These are phyloP conservation scores for Lepidothrix coronata DNA, from an alignment of 2,113 vertebrate genomes.

Conservation along the genomic window DNA sequence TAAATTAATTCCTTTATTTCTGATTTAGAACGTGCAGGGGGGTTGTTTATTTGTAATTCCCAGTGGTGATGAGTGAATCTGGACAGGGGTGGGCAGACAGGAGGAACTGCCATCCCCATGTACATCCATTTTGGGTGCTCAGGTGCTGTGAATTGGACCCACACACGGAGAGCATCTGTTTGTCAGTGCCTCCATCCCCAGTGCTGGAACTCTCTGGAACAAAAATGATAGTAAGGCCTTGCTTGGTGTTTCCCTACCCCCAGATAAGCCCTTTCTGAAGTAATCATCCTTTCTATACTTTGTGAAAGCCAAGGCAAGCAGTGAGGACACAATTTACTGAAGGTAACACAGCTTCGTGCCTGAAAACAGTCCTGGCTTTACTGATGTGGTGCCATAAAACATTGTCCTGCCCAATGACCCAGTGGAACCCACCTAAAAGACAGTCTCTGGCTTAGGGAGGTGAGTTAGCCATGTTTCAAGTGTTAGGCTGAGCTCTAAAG, in stretches of 20 bases:
- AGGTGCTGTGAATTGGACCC: neutral
- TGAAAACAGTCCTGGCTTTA: neutral
- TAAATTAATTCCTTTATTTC: neutral
- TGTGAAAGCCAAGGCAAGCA: neutral
- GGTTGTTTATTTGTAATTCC: neutral
- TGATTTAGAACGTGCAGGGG: neutral
- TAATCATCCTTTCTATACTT: neutral
- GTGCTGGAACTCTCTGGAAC: neutral
- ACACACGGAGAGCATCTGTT: accelerated
- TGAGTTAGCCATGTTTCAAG: neutral
- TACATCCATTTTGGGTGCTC: neutral
- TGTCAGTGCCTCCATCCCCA: accelerated
- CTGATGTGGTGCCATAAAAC: neutral
- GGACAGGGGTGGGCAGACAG: neutral
- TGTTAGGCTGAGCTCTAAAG: neutral
- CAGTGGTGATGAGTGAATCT: neutral
- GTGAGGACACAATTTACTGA: neutral
- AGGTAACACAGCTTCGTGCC: neutral
- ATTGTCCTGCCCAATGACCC: neutral
- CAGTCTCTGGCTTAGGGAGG: neutral
- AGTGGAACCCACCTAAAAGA: neutral
- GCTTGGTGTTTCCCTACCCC: neutral
- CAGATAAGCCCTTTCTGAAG: neutral
- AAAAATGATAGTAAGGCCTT: neutral
- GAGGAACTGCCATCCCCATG: neutral